phyloP scores from a whole-genome alignment of 2,888 invertebrate species.

The Melipona beecheii region DNA sequence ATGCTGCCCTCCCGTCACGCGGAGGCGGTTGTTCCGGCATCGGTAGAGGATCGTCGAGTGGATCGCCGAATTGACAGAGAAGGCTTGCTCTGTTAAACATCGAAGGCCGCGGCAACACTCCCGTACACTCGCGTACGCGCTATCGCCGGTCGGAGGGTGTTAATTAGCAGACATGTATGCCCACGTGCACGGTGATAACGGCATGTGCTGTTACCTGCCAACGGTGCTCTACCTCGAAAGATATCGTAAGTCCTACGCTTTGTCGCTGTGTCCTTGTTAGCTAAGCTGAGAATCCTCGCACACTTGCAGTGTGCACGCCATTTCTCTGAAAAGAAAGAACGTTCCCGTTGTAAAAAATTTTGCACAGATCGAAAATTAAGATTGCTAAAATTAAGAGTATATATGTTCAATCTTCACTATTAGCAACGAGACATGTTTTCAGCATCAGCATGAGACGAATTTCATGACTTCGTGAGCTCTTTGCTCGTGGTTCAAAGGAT shows the following conservation, averaged over 20 bases:
- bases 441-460: no score
- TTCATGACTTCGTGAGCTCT: no score
- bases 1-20: constrained; percentile 35
- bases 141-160: constrained; percentile 44
- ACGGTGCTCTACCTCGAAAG: constrained; percentile 80
- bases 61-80: constrained; percentile 53
- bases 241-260: constrained; percentile 78
- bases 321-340: no score
- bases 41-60: constrained; percentile 52
- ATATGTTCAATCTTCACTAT: no score
- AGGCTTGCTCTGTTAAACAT: constrained; percentile 33
- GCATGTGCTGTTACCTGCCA: constrained; percentile 82
- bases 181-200: constrained; percentile 81
- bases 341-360: no score
- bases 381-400: no score
- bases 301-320: not conserved
- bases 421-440: no score
- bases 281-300: not conserved
- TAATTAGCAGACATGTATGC: constrained; percentile 79
- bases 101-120: constrained; percentile 34
- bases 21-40: constrained; percentile 47
- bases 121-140: constrained; percentile 35
- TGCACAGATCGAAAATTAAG: no score
- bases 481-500: no score
- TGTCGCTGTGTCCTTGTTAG: not conserved